Evolutionary conservation across 2,888 invertebrate species (phyloP).

Genomic region (Palloptera scutellata): DNA sequence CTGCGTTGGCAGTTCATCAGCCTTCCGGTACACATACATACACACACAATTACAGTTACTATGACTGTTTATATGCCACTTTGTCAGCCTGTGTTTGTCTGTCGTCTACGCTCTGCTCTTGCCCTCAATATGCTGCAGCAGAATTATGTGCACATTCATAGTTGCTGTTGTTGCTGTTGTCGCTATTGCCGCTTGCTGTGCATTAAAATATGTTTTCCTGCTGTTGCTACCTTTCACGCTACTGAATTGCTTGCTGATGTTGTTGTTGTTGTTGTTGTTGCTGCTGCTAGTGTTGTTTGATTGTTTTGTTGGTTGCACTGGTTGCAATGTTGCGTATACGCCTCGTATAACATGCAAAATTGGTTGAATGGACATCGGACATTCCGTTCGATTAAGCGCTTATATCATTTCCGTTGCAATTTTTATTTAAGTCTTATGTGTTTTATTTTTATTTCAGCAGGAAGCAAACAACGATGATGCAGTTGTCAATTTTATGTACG

Average conservation of each 20-base stretch:
- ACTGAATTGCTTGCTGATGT: background rate
- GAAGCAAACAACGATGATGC: background rate
- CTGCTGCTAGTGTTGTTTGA: background rate
- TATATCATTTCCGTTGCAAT: conserved; percentile 12
- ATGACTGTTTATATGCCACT: background rate
- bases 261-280: background rate
- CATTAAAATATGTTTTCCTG: conserved; percentile 3
- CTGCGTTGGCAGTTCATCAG: conserved; percentile 8
- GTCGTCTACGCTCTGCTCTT: background rate
- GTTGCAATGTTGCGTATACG: conserved; percentile 7
- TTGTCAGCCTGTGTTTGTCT: background rate
- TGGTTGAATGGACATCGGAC: conserved; percentile 15
- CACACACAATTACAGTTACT: background rate
- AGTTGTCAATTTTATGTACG: conserved; percentile 1
- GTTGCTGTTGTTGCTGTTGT: no score
- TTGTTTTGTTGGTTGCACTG: background rate
- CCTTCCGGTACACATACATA: conserved; percentile 4
- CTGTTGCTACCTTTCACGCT: background rate
- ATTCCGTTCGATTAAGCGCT: conserved; percentile 21
- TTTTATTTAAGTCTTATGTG: no score
- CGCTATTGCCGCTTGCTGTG: background rate
- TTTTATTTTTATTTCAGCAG: background rate
- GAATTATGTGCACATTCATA: no score
- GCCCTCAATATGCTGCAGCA: background rate
- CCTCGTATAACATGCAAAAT: background rate